These are phyloP conservation scores for Acrobasis repandana DNA, from an alignment of 2,888 invertebrate species.

Conservation along the genomic window DNA sequence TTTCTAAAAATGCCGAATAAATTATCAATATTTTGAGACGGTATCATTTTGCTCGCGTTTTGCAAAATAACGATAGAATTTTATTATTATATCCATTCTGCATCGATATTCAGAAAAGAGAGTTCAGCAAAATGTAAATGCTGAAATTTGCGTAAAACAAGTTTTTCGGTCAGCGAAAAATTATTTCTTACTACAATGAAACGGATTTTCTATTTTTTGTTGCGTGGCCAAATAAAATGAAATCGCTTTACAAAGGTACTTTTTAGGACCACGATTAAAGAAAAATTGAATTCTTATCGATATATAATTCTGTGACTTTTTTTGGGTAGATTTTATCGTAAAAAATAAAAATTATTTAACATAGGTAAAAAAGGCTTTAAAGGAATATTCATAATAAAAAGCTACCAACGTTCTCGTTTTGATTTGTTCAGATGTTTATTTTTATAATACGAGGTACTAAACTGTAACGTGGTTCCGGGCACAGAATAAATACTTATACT, in stretches of 20 bases:
- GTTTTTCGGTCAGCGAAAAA: slow-evolving; percentile 15
- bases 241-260: background rate
- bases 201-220: slow-evolving; percentile 7
- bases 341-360: too few species aligned
- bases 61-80: slow-evolving; percentile 4
- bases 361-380: too few species aligned
- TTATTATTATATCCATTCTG: slow-evolving; percentile 1
- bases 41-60: background rate
- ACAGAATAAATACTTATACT: too few species aligned
- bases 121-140: slow-evolving; percentile 17
- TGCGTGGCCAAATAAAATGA: background rate
- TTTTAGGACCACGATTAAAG: background rate
- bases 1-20: too few species aligned
- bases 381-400: too few species aligned
- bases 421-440: too few species aligned
- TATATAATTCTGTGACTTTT: too few species aligned
- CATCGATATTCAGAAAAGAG: slow-evolving; percentile 13
- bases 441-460: too few species aligned
- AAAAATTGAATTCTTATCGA: background rate
- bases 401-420: too few species aligned
- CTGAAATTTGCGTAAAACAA: slow-evolving; percentile 19
- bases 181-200: slow-evolving; percentile 15
- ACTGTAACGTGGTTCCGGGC: too few species aligned
- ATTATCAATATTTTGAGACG: background rate
- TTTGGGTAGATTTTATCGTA: too few species aligned